phyloP scores from a whole-genome alignment of 2,113 vertebrate genomes.

The Cyanoliseus patagonus region DNA sequence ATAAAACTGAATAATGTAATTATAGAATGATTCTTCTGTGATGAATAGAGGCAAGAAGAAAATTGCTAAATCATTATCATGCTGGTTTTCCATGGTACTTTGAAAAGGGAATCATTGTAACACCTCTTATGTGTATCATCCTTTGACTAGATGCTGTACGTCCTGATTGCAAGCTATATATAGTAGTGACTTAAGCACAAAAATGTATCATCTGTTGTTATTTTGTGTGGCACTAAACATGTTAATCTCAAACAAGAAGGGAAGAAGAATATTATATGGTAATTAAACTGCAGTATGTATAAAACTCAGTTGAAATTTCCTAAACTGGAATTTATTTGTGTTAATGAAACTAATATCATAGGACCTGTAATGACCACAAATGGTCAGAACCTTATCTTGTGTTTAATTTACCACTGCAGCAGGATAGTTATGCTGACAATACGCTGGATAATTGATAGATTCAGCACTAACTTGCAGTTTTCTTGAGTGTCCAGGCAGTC shows the following conservation, averaged over 20 bases:
- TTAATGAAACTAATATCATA: not conserved
- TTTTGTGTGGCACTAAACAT: not conserved
- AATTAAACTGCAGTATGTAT: not conserved
- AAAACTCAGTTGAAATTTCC: not conserved
- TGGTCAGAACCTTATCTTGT: not conserved
- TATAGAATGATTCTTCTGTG: not conserved
- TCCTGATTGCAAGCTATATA: not conserved
- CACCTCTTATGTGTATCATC: not conserved
- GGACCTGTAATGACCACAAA: not conserved
- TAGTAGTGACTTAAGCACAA: not conserved
- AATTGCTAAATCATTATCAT: not conserved
- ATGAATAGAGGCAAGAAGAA: not conserved
- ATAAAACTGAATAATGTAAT: not conserved
- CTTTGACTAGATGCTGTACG: not conserved
- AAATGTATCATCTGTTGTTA: not conserved
- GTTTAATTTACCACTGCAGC: not conserved
- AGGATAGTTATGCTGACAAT: not conserved
- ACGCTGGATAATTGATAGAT: not conserved
- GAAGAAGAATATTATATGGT: not conserved
- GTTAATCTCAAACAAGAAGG: not conserved
- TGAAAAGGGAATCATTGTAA: not conserved
- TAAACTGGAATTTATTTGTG: not conserved
- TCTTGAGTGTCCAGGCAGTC: not conserved
- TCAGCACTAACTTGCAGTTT: not conserved
- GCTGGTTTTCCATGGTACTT: not conserved